Evolutionary conservation across 2,113 vertebrate species (phyloP).

Genomic region (Pelecanoides urinatrix): DNA sequence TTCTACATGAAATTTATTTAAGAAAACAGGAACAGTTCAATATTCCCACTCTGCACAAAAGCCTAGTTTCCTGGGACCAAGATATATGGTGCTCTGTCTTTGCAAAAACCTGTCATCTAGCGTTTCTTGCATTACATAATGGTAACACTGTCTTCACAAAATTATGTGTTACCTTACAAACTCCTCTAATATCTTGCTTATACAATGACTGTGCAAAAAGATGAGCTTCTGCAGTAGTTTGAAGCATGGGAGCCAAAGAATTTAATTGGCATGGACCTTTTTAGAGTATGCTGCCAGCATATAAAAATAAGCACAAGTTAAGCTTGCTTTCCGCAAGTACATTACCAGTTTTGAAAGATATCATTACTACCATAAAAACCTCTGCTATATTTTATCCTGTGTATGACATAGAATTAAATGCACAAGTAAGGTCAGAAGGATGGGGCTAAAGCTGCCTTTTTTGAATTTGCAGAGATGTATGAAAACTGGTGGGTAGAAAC

Average conservation of each 20-base stretch:
- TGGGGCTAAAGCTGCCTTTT: not conserved
- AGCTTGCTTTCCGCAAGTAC: not conserved
- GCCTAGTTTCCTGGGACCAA: not conserved
- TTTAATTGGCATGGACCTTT: not conserved
- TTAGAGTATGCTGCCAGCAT: not conserved
- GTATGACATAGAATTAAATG: not conserved
- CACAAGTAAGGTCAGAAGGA: not conserved
- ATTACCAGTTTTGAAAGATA: not conserved
- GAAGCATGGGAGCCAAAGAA: not conserved
- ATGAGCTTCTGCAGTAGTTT: not conserved
- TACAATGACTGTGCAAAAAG: not conserved
- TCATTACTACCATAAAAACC: not conserved
- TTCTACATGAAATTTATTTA: not conserved
- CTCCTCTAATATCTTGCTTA: not conserved
- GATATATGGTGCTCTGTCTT: not conserved
- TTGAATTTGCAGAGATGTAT: not conserved
- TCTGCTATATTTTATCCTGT: not conserved
- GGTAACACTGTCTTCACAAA: not conserved
- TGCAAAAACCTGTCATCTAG: not conserved
- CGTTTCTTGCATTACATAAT: not conserved
- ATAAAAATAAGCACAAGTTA: not conserved
- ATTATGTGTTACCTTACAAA: not conserved
- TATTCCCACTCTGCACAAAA: not conserved
- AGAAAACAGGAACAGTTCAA: not conserved
- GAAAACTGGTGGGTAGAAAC: not conserved